A percentile compares a stretch with the other conserved stretches of the same genome.
phyloP scores from a whole-genome alignment of 2,888 invertebrate genomes.

The Automeris io region DNA sequence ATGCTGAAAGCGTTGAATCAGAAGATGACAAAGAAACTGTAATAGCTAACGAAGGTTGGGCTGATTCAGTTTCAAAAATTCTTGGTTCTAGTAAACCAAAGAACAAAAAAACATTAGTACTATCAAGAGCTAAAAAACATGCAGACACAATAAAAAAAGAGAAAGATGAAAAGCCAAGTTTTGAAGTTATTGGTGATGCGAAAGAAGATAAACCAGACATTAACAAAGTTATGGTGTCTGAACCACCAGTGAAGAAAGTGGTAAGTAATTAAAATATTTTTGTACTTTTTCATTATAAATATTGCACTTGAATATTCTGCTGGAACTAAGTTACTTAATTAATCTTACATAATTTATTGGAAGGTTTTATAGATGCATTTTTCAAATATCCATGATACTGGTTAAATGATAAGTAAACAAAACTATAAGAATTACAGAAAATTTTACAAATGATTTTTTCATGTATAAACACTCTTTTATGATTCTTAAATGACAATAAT shows the following conservation, averaged over 20 bases:
- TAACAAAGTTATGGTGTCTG: constrained; percentile 39
- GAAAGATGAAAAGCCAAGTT: constrained; percentile 70
- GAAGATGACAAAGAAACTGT: constrained; percentile 28
- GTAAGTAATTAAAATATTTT: constrained; percentile 25
- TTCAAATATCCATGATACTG: no score
- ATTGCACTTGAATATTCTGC: no score
- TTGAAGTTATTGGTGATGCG: constrained; percentile 81
- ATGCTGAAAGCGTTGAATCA: constrained; percentile 27
- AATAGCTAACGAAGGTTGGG: constrained; percentile 85
- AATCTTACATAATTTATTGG: no score
- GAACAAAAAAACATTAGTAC: constrained; percentile 83
- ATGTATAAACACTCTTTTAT: no score
- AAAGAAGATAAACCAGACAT: constrained; percentile 59
- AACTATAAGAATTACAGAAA: no score
- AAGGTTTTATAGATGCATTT: no score
- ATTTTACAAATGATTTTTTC: no score
- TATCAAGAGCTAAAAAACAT: constrained; percentile 88
- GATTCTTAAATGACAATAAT: no score
- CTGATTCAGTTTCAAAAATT: constrained; percentile 88
- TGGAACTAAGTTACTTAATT: no score
- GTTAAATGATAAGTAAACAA: no score
- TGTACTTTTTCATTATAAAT: no score
- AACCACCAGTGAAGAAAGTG: constrained; percentile 54
- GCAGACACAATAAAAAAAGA: constrained; percentile 68
- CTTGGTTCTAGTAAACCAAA: constrained; percentile 85